A percentile compares a stretch with the other conserved stretches of the same genome.
Evolutionary conservation across 2,797 vertebrate genomes (phyloP).

Genomic region (Eulemur mongoz): DNA sequence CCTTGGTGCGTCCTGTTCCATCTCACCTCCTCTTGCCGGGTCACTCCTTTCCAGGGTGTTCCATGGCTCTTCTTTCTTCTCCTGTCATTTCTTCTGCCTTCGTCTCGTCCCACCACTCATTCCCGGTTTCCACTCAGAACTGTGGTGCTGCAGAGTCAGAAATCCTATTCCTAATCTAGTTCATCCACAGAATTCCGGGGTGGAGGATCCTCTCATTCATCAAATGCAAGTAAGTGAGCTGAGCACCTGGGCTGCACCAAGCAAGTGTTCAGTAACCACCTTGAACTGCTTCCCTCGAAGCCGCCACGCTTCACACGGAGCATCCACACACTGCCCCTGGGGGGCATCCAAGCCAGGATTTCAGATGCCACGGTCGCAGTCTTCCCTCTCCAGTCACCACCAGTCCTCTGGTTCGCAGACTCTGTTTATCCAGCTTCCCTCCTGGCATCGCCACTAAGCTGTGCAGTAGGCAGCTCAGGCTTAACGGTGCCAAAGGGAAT

Average conservation of each 20-base stretch:
- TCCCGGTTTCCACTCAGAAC: neutral
- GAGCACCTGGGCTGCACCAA: fast-evolving
- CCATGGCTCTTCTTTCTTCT: neutral
- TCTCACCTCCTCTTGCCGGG: neutral
- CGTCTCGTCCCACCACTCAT: neutral
- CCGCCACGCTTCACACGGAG: fast-evolving
- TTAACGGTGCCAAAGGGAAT: fast-evolving
- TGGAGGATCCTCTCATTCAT: too few relatives aligned
- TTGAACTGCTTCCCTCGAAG: too few relatives aligned
- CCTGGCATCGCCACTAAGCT: fast-evolving
- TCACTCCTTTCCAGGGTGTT: fast-evolving
- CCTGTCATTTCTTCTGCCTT: neutral
- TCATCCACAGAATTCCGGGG: too few relatives aligned
- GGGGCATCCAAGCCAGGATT: fast-evolving
- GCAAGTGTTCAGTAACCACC: fast-evolving
- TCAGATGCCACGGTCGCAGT: fast-evolving
- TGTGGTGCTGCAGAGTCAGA: fast-evolving
- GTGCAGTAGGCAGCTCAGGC: fast-evolving
- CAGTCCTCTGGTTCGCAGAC: neutral
- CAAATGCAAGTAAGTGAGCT: neutral
- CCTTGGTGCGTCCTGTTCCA: fast-evolving
- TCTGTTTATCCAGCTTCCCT: neutral
- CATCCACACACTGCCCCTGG: fast-evolving
- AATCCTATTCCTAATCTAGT: neutral
- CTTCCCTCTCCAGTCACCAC: neutral